Evolutionary conservation across 2,888 invertebrate genomes (phyloP).

Genomic region (Thera britannica): DNA sequence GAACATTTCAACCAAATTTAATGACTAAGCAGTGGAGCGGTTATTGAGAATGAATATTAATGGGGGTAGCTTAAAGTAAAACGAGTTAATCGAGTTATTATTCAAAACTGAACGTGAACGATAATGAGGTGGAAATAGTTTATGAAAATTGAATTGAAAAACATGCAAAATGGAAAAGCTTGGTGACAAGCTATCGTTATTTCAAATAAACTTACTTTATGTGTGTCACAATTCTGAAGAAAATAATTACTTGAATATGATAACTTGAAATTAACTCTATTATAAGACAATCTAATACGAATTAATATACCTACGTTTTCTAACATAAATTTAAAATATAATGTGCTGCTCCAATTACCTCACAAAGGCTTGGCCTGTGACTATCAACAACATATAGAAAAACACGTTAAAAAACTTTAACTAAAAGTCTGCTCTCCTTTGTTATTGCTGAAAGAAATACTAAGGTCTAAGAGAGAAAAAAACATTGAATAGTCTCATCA

Average conservation of each 20-base stretch:
- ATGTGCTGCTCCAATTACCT: not conserved
- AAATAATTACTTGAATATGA: constrained; percentile 30
- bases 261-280: constrained; percentile 7
- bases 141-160: constrained; percentile 7
- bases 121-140: constrained; percentile 25
- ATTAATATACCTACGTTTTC: not conserved
- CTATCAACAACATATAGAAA: not conserved
- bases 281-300: too few species aligned
- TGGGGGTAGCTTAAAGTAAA: constrained; percentile 24
- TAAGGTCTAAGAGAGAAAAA: constrained; percentile 28
- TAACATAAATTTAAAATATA: constrained; percentile 2
- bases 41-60: constrained; percentile 24
- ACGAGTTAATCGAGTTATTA: constrained; percentile 23
- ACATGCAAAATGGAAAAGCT: constrained; percentile 38
- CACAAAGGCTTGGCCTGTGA: not conserved
- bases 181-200: constrained; percentile 35
- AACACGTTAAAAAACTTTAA: constrained; percentile 8
- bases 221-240: constrained; percentile 43
- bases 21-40: constrained; percentile 44
- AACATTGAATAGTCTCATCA: constrained; percentile 35
- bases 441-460: constrained; percentile 30
- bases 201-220: constrained; percentile 43
- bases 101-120: constrained; percentile 17
- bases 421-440: not conserved
- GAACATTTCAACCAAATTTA: constrained; percentile 44